These are phyloP conservation scores for Galleria mellonella DNA, from an alignment of 1,140 invertebrate species.

Conservation along the genomic window DNA sequence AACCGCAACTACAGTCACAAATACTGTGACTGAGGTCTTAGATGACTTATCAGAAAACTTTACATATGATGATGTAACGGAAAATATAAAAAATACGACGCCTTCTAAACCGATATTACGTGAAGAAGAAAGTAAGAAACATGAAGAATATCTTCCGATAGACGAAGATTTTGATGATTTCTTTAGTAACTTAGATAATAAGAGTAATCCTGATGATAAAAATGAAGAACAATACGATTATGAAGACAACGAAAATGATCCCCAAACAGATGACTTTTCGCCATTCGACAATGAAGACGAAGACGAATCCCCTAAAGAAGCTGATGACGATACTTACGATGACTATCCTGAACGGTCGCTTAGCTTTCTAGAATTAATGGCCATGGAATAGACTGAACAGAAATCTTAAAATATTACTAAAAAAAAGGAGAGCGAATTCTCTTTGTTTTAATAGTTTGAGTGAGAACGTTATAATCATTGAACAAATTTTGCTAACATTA, in stretches of 20 bases:
- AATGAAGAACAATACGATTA: slow-evolving; percentile 28
- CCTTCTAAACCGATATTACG: slow-evolving; percentile 18
- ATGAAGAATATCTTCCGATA: slow-evolving; percentile 33
- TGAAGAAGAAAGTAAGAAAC: slow-evolving; percentile 33
- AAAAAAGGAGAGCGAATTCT: slow-evolving; percentile 7
- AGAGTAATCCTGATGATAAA: slow-evolving; percentile 17
- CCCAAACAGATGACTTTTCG: slow-evolving; percentile 14
- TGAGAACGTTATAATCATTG: no score
- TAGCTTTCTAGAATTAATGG: slow-evolving; percentile 60
- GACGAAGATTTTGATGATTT: slow-evolving; percentile 53
- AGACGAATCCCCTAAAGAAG: slow-evolving; percentile 9
- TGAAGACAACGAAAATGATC: slow-evolving; percentile 29
- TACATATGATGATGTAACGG: slow-evolving; percentile 28
- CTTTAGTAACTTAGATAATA: slow-evolving; percentile 31
- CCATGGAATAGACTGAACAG: slow-evolving; percentile 63
- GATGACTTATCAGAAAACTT: slow-evolving; percentile 42
- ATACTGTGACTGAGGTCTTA: slow-evolving; percentile 27
- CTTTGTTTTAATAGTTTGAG: no score
- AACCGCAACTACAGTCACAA: slow-evolving; percentile 12
- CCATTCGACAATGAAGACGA: slow-evolving; percentile 21
- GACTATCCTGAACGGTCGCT: slow-evolving; percentile 32
- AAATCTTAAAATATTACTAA: neutral
- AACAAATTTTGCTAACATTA: no score
- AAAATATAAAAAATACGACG: slow-evolving; percentile 11
- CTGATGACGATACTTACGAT: slow-evolving; percentile 24